These are phyloP conservation scores for Lycaena phlaeas DNA, from an alignment of 2,888 invertebrate genomes.

Conservation along the genomic window DNA sequence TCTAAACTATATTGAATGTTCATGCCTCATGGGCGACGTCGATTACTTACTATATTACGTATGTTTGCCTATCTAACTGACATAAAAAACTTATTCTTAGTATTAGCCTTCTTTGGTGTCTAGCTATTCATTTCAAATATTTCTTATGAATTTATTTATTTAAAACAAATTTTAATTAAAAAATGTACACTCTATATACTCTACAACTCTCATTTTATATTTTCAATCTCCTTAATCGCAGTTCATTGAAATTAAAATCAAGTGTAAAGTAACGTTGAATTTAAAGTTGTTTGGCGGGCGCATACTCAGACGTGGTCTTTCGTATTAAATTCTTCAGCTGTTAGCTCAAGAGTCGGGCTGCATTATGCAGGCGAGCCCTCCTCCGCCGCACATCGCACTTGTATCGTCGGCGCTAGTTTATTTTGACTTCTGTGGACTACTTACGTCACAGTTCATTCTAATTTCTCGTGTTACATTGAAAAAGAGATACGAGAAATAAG, in stretches of 20 bases:
- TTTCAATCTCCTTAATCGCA: neutral
- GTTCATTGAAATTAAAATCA: neutral
- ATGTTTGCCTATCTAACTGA: too few species aligned
- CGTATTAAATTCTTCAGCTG: constrained; percentile 6
- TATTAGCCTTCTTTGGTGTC: too few species aligned
- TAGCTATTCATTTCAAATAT: too few species aligned
- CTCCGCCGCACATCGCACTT: constrained; percentile 5
- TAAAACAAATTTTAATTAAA: too few species aligned
- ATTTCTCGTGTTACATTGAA: constrained; percentile 25
- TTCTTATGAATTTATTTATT: too few species aligned
- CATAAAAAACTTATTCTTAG: too few species aligned
- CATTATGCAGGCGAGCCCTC: constrained; percentile 17
- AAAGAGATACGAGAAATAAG: too few species aligned
- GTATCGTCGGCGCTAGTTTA: constrained; percentile 9
- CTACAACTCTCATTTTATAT: neutral
- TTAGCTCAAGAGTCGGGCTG: constrained; percentile 11
- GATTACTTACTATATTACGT: too few species aligned
- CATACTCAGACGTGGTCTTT: neutral
- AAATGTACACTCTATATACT: too few species aligned
- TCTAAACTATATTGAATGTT: too few species aligned
- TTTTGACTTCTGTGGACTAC: neutral
- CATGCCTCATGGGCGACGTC: too few species aligned
- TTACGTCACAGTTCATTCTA: neutral
- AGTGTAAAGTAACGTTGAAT: neutral
- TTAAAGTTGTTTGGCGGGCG: neutral